Conservation (phyloP, 2,888 invertebrate genomes). For the Zygogramma bicolorata region DNA sequence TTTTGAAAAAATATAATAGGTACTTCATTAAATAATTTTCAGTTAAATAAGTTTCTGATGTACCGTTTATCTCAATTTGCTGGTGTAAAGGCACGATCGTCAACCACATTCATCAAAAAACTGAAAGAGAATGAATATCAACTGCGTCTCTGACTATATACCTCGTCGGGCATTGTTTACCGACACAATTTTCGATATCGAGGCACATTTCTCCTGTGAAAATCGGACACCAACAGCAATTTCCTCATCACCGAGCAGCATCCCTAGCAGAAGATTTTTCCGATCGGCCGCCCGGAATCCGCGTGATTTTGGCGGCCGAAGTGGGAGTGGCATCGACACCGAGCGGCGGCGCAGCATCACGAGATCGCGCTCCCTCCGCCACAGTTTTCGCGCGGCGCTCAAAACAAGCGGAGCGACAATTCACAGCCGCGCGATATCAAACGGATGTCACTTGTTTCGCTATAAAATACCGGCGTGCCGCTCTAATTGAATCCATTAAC, state of each 20-base stretch:
- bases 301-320: background rate
- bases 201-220: background rate
- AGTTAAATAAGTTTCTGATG: no score
- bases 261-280: background rate
- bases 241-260: background rate
- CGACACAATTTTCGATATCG: no score
- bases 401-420: slow-evolving; percentile 2
- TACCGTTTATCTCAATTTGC: no score
- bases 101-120: no score
- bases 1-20: no score
- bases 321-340: slow-evolving; percentile 2
- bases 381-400: slow-evolving; percentile 25
- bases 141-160: no score
- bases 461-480: slow-evolving; percentile 15
- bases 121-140: no score
- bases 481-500: slow-evolving; percentile 29
- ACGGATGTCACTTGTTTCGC: slow-evolving; percentile 18
- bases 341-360: slow-evolving; percentile 24
- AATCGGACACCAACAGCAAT: background rate
- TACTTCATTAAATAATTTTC: no score
- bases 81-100: no score
- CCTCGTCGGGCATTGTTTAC: no score
- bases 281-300: background rate
- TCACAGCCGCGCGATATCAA: background rate
- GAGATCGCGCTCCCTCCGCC: slow-evolving; percentile 3